Evolutionary conservation across 2,888 invertebrate genomes (phyloP), one percentile per base, ranked within the genome.

Genomic region (Pharmacophagus antenor): DNA sequence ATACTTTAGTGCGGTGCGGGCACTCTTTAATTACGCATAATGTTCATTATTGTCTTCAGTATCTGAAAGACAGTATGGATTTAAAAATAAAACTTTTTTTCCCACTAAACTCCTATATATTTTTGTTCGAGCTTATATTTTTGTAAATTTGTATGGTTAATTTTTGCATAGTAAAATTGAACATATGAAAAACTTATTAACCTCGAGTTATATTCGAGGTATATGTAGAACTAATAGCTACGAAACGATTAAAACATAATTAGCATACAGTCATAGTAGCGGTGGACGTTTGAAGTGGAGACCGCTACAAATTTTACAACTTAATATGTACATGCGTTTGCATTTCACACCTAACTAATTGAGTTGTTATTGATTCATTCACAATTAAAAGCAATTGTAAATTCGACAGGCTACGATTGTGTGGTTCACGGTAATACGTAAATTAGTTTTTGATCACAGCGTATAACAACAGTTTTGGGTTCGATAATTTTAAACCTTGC

Each of bases 391-490:
- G 63, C 62, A 61, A 71, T 70, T 68, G 67, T 62, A 54, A 64
- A 72, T 73, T 72, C 64, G 70, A 62, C 56, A 67, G 52, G 64
- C 67, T 59, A 64, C 53, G 60, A 61, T 65, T 58, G 53, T 53
- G 50, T 51, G 37, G 51, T 63, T 55, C 54, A 57, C 37, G 62
- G 67, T 63, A 61, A 57, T 47, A 37, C 58, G 62, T 64, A 52
- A 50, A 66, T 67, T 63, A 58, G 65, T 66, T 65, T 67, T 61
- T 65, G 62, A 70, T 67, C 61, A 63, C 58, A 52, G 55, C 62
- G 55, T 66, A 59, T 53, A 58, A 65, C 68, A 70, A 71, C 82
- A 82, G 80, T 81, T 81, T 74, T 67, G 64, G 72, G 79, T 72
- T 61, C 56, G 56, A 56, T 79, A 77, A 77, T 73, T 72, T 71